These are phyloP conservation scores for Parazoanthus darwini DNA, from an alignment of 92 coral and sea anemone genomes.

Conservation along the genomic window DNA sequence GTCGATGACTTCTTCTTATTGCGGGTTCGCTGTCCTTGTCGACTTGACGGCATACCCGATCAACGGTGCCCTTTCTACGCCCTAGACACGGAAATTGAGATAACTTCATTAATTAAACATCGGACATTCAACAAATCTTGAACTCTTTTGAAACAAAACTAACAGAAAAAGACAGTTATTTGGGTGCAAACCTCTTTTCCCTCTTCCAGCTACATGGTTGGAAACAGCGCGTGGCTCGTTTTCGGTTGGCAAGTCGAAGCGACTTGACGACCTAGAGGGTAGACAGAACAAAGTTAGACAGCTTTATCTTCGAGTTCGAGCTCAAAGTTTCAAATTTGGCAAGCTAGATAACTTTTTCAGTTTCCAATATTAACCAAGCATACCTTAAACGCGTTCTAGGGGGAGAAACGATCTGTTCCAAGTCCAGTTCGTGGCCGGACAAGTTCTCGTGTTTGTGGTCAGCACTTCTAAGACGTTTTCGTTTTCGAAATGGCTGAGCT, in stretches of 20 bases:
- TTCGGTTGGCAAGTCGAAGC: constrained; percentile 1
- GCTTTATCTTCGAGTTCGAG: neutral
- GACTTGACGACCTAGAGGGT: constrained; percentile 6
- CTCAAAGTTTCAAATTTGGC: too few relatives aligned
- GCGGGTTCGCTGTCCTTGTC: constrained; percentile 47
- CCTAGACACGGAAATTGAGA: constrained; percentile 4
- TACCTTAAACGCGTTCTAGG: constrained; percentile 45
- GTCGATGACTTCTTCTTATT: constrained; percentile 86
- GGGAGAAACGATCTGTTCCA: constrained; percentile 33
- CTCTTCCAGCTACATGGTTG: constrained; percentile 13
- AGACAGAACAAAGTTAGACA: neutral
- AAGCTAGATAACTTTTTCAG: neutral
- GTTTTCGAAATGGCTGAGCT: constrained; percentile 54
- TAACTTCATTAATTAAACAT: neutral
- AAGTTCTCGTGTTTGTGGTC: neutral
- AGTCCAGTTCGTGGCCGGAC: constrained; percentile 7
- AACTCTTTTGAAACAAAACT: neutral
- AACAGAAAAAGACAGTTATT: neutral
- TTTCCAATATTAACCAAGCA: neutral
- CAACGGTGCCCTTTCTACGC: neutral
- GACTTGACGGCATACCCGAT: constrained; percentile 35
- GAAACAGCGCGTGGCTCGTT: neutral
- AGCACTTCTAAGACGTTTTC: constrained; percentile 54
- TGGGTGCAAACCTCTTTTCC: constrained; percentile 27
- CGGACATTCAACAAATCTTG: neutral